These are phyloP conservation scores for Crotalus horridus DNA, from an alignment of 2,113 vertebrate species.

Conservation along the genomic window DNA sequence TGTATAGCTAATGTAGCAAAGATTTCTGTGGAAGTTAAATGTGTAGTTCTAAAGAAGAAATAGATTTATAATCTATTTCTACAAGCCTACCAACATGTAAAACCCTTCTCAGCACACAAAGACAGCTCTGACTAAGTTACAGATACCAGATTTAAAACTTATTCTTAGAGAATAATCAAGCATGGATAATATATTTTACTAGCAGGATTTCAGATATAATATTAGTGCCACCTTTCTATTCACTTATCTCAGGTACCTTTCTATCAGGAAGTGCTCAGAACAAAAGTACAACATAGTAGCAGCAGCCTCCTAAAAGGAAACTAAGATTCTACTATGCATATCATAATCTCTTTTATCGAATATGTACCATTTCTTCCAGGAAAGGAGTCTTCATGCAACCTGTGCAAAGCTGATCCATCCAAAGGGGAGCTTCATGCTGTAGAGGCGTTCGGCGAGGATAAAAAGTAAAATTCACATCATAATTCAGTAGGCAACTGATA, in stretches of 20 bases:
- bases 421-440: constrained; percentile 78
- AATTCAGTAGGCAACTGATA: constrained; percentile 79
- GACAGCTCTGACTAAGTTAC: not conserved
- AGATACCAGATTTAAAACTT: not conserved
- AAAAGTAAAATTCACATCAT: constrained; percentile 77
- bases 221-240: not conserved
- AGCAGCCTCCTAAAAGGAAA: not conserved
- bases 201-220: not conserved
- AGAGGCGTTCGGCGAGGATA: constrained; percentile 78
- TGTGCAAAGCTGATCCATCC: constrained; percentile 83
- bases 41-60: not conserved
- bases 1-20: not conserved
- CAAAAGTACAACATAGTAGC: constrained; percentile 18
- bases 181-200: not conserved
- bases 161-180: not conserved
- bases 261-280: constrained; percentile 37
- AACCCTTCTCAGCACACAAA: not conserved
- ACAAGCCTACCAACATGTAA: not conserved
- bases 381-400: constrained; percentile 84
- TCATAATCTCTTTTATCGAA: constrained; percentile 65
- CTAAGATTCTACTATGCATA: not conserved
- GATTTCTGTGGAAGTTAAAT: not conserved
- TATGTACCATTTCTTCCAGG: constrained; percentile 79
- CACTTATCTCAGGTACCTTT: not conserved
- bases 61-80: not conserved